Base-by-base conservation (phyloP, 2,113 vertebrate species). In the Oostethus manadensis region DNA sequence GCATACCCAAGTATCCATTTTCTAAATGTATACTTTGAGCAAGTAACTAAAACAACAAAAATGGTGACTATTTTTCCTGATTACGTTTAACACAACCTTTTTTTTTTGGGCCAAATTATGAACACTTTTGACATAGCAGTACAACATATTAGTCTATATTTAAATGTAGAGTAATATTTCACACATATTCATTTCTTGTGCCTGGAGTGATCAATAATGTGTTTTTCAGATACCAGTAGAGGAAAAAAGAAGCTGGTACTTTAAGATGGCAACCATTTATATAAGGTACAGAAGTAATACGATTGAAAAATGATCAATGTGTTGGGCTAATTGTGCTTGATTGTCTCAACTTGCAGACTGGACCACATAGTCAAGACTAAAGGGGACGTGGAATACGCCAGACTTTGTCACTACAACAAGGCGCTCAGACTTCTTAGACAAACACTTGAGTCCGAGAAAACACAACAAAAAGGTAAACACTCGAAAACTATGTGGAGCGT, bases 241-340 rank as follows among this genome's bases (percentile, higher is more conserved):
- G 70, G 94, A 96, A 82, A 94, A 91, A 62, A 81, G 83, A 76
- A 89, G 87, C 80, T 96, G 93, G 93, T 93, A 89, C 82, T 92
- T 95, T 66, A 93, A 91, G 77, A 96, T 96, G 94, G 92, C 93
- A 58, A 90, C 87, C 1, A 88, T 93, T 76, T 90, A 92, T 64
- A 88, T 94, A 77, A 92, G 92, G 94, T 96, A 78, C 7, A 44
- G 4, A 7, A 20, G 15, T 15, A 4, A 22, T 1, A 17, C 63
- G 8, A 8, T 33, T 40, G n/a, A 33, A n/a, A 45, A 26, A 7
- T 9, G 20, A 11, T 6, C 16, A 10, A 15, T 1, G 10, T 47
- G 8, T 15, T 17, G 2, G n/a, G 4, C 3, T 33, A 33, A n/a
- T 16, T 2, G 2, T 40, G 23, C 56, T 38, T 17, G 10, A 3